phyloP scores from a whole-genome alignment of 2,888 invertebrate species.

The Epirrhoe tristata region DNA sequence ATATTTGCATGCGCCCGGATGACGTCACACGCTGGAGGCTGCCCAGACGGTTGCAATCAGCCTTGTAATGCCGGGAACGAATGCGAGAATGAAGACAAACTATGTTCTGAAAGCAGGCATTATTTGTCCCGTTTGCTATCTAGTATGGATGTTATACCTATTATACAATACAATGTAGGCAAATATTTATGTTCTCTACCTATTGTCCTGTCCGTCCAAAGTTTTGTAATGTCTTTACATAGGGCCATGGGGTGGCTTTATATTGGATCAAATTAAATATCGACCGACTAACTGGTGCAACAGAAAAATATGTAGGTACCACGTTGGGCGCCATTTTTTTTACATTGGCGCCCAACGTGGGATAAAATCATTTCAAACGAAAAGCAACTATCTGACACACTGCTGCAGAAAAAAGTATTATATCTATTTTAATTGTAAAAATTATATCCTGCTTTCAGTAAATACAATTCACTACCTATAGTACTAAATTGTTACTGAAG shows the following conservation, averaged over 20 bases:
- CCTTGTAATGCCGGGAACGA: constrained; percentile 37
- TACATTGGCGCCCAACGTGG: not conserved
- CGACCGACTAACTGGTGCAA: not conserved
- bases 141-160: not conserved
- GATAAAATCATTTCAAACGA: not conserved
- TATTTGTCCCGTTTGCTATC: constrained; percentile 18
- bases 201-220: too few species aligned
- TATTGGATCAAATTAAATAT: too few species aligned
- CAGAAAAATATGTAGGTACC: not conserved
- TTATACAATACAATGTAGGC: not conserved
- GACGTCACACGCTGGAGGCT: constrained; percentile 44
- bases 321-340: constrained; percentile 20
- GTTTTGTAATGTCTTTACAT: too few species aligned
- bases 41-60: constrained; percentile 39
- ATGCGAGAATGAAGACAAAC: constrained; percentile 34
- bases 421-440: not conserved
- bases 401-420: not conserved
- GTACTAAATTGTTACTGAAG: constrained; percentile 8
- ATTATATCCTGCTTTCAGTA: not conserved
- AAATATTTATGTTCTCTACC: not conserved
- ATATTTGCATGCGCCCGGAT: constrained; percentile 48
- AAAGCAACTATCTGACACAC: not conserved
- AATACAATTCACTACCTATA: constrained; percentile 5
- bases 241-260: too few species aligned
- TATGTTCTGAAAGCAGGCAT: constrained; percentile 15